Base-by-base conservation (phyloP, 2,113 vertebrate genomes). In the pig (Sus scrofa) region DNA sequence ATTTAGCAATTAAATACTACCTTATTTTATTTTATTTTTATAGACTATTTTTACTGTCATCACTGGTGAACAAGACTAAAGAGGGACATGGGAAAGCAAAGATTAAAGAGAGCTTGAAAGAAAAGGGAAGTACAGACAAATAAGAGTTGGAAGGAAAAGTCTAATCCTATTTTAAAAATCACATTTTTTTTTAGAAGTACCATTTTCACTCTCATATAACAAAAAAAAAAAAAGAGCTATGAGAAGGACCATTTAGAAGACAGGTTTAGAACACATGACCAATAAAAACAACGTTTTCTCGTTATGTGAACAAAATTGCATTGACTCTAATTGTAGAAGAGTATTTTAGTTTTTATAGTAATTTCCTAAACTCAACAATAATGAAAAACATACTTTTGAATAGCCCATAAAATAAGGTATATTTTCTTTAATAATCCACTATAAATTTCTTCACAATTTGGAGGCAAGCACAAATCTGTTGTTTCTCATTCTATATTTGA, bases 61-160 rank as follows among this genome's bases (percentile, higher is more conserved):
- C 79, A 50, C 30, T 96, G 78, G 52, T 81, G 89, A 96, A 86
- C 82, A 70, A 92, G 83, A 82, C 91, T 96, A 77, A 86, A 95
- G 79, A 54, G 68, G 60, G 44, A 75, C 83, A 85, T 78, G 81
- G 81, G 83, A 96, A 95, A 95, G 84, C 92, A 79, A 95, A 67
- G 92, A 92, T 89, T 73, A 75, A 87, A 95, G 91, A 93, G 79
- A 96, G 97, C 71, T 74, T 96, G 65, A 97, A 95, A 97, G 95
- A 96, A 89, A 94, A 62, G 62, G 77, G 82, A 87, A 90, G 15
- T 4, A 78, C 15, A 95, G 79, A 89, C 75, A 86, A 88, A 91
- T 34, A 88, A 83, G 95, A 95, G 75, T 52, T 94, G 67, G 91
- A 94, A 91, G 65, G 79, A 73, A 96, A 92, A 93, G 86, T 44